These are phyloP conservation scores for Pagetopsis macropterus DNA, from an alignment of 2,797 vertebrate species.

Conservation along the genomic window DNA sequence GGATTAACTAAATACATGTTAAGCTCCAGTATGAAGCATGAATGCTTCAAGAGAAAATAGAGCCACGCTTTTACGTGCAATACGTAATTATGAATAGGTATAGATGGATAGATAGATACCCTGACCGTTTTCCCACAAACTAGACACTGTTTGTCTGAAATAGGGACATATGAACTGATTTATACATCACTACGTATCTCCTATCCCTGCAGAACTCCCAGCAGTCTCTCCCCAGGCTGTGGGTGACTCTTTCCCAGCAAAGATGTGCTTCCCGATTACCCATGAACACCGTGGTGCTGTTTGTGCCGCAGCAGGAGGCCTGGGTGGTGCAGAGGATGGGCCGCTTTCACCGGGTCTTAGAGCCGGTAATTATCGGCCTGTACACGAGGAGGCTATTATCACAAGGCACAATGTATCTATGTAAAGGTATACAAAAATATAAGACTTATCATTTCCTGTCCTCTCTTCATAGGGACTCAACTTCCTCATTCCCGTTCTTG, in stretches of 20 bases:
- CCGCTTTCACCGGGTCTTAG: slow-evolving; percentile 82
- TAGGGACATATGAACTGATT: background rate
- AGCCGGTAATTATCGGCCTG: background rate
- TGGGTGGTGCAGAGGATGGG: slow-evolving; percentile 94
- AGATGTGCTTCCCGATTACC: slow-evolving; percentile 72
- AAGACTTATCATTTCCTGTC: background rate
- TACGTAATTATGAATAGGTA: too few relatives aligned
- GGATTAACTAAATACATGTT: too few relatives aligned
- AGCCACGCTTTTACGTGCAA: background rate
- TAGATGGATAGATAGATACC: too few relatives aligned
- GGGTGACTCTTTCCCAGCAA: background rate
- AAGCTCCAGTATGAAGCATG: too few relatives aligned
- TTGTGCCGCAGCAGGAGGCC: slow-evolving; percentile 91
- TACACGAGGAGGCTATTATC: slow-evolving; percentile 27
- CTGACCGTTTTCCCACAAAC: too few relatives aligned
- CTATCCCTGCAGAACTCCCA: background rate
- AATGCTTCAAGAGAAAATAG: too few relatives aligned
- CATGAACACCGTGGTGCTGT: slow-evolving; percentile 88
- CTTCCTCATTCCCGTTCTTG: slow-evolving; percentile 88
- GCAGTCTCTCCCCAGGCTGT: background rate
- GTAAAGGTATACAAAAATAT: background rate
- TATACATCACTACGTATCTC: background rate
- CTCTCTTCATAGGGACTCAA: slow-evolving; percentile 85
- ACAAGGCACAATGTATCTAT: slow-evolving; percentile 39
- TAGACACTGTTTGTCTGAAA: background rate